These are phyloP conservation scores for Phocides pigmalion DNA, from an alignment of 1,140 invertebrate species.

Conservation along the genomic window DNA sequence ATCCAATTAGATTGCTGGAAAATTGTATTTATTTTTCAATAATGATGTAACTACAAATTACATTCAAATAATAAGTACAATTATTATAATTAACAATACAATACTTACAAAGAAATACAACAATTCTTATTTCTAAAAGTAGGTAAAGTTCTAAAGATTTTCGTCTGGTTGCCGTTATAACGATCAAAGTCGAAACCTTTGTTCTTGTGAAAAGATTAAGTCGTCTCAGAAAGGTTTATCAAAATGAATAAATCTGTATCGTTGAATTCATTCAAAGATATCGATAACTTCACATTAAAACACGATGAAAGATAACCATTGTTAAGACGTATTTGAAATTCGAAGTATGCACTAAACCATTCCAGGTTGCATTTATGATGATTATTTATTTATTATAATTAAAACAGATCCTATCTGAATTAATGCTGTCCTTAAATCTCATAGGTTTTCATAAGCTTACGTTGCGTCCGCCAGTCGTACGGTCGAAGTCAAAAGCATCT, in stretches of 20 bases:
- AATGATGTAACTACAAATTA: too few species aligned
- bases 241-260: background rate
- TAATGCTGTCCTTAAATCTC: constrained; percentile 46
- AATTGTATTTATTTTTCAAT: too few species aligned
- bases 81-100: too few species aligned
- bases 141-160: too few species aligned
- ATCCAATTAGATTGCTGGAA: too few species aligned
- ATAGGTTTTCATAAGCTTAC: constrained; percentile 49
- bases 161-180: too few species aligned
- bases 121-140: too few species aligned
- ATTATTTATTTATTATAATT: constrained; percentile 53
- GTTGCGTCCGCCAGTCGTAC: constrained; percentile 24
- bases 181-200: too few species aligned
- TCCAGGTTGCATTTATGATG: constrained; percentile 37
- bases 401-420: constrained; percentile 45
- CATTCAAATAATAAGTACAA: too few species aligned
- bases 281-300: constrained; percentile 24
- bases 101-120: too few species aligned
- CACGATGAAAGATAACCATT: constrained; percentile 37
- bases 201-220: constrained; percentile 6
- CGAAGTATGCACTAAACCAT: constrained; percentile 34
- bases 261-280: background rate
- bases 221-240: constrained; percentile 8
- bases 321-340: constrained; percentile 41
- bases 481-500: constrained; percentile 35